A percentile compares a stretch with the other conserved stretches of the same genome.
These are phyloP conservation scores for Pycnomerus fuliginosus DNA, from an alignment of 2,888 invertebrate genomes.

Conservation along the genomic window DNA sequence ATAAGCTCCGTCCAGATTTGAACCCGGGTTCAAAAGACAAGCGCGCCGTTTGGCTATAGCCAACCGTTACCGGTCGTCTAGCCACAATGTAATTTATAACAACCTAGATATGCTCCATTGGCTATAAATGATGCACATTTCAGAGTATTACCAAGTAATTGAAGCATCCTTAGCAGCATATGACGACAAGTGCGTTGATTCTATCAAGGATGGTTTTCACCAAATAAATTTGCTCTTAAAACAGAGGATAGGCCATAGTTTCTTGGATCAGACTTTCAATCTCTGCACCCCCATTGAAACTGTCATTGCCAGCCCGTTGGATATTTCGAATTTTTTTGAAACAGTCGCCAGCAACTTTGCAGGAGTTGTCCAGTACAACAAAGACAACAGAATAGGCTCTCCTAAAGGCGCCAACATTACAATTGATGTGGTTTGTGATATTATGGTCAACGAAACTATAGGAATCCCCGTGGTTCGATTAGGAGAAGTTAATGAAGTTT, in stretches of 20 bases:
- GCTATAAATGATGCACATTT: no score
- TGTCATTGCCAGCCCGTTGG: constrained; percentile 60
- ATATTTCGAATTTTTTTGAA: constrained; percentile 79
- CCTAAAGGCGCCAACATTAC: constrained; percentile 67
- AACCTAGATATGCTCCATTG: no score
- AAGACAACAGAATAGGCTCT: constrained; percentile 78
- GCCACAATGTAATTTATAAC: no score
- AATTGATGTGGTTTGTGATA: constrained; percentile 76
- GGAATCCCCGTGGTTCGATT: constrained; percentile 68
- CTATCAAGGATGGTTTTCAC: constrained; percentile 64
- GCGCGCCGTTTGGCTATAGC: no score
- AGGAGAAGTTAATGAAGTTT: constrained; percentile 69
- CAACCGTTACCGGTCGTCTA: no score
- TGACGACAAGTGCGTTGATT: constrained; percentile 66
- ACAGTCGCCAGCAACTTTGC: constrained; percentile 85
- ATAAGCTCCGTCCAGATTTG: no score
- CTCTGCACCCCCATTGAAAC: constrained; percentile 73
- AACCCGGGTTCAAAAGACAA: no score
- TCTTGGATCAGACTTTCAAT: constrained; percentile 72
- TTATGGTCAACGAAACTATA: constrained; percentile 65
- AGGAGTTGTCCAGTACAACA: constrained; percentile 91
- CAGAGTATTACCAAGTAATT: constrained; percentile 75
- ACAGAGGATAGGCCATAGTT: constrained; percentile 61
- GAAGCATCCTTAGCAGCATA: constrained; percentile 68
- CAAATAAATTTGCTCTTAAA: constrained; percentile 66